These are phyloP conservation scores for Lumbricus terrestris DNA, from an alignment of 2,888 invertebrate species.

Conservation along the genomic window DNA sequence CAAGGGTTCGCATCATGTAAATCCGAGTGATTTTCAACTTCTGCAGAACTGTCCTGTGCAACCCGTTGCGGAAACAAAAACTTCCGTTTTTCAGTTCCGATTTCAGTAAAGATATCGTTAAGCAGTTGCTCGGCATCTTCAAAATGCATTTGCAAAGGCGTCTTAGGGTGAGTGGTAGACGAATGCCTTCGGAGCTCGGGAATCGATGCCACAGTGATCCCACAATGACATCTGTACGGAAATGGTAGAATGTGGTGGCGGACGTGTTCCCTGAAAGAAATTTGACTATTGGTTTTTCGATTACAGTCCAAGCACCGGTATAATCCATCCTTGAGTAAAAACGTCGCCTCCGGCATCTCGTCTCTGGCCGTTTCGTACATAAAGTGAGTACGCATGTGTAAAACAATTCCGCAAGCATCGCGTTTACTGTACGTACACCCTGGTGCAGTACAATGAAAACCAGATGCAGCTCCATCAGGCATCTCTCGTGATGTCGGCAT, in stretches of 20 bases:
- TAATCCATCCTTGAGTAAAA: background rate
- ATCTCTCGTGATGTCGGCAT: background rate
- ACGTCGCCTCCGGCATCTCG: background rate
- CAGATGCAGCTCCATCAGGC: background rate
- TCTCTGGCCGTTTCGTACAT: background rate
- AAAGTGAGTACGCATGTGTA: slow-evolving; percentile 12
- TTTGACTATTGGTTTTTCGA: background rate
- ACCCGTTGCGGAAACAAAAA: background rate
- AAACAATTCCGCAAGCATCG: background rate
- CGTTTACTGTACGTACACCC: background rate
- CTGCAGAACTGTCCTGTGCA: background rate
- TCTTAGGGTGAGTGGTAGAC: background rate
- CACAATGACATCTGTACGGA: background rate
- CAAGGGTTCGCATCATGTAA: background rate
- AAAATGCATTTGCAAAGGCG: background rate
- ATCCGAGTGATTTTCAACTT: background rate
- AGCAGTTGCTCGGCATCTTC: background rate
- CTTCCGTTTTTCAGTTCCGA: background rate
- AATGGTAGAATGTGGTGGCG: background rate
- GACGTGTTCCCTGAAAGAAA: background rate
- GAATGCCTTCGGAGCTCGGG: background rate
- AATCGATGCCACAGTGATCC: background rate
- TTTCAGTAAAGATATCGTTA: background rate
- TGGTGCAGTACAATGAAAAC: background rate
- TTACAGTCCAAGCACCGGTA: slow-evolving; percentile 10